Evolutionary conservation across 2,888 invertebrate genomes (phyloP).

Genomic region (Dryobotodes eremita): DNA sequence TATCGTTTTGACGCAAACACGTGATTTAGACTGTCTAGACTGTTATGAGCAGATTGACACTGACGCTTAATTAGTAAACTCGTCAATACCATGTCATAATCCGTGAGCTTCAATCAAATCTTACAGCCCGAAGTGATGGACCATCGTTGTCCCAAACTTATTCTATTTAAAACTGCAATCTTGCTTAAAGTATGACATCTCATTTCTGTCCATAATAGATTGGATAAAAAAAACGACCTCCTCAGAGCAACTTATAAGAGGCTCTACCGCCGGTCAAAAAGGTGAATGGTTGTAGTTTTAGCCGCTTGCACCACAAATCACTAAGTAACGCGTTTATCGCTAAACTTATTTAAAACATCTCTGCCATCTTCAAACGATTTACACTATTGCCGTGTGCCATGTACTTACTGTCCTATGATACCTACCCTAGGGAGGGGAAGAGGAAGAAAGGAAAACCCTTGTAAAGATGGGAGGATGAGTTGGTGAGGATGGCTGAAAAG

Average conservation of each 20-base stretch:
- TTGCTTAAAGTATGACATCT: background rate
- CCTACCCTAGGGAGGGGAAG: too few species aligned
- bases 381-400: too few species aligned
- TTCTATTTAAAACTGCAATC: background rate
- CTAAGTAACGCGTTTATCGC: too few species aligned
- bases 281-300: background rate
- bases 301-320: background rate
- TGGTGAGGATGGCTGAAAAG: background rate
- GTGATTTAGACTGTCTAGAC: slow-evolving; percentile 20
- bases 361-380: too few species aligned
- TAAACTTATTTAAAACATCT: background rate
- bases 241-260: background rate
- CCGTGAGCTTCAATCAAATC: background rate
- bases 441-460: too few species aligned
- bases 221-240: background rate
- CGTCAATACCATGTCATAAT: background rate
- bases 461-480: too few species aligned
- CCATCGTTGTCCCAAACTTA: background rate
- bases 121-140: background rate
- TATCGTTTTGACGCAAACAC: background rate
- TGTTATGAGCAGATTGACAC: slow-evolving; percentile 17
- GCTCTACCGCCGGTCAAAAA: background rate
- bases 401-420: too few species aligned
- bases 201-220: background rate
- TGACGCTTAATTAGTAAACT: slow-evolving; percentile 22